Base-by-base conservation (phyloP, 2,888 invertebrate genomes). In the Resseliella maxima region DNA sequence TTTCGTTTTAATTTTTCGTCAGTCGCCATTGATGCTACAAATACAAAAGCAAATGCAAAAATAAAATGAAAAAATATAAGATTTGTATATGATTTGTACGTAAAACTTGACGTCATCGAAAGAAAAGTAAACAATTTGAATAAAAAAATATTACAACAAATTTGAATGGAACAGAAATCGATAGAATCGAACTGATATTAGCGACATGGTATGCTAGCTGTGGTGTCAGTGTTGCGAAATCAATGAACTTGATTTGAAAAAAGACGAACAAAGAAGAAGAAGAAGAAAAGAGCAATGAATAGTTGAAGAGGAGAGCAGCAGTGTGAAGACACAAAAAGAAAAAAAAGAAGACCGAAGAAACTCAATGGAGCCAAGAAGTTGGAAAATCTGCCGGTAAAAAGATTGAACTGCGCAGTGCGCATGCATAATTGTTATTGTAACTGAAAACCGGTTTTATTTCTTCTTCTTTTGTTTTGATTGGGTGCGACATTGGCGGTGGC, bases 11-110 rank as follows among this genome's bases (percentile, higher is more conserved):
- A 83, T n/a, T 83, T 83, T 0, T 83, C 83, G 38, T 83, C 83
- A 36, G n/a, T 83, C 38, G 83, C 83, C 83, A 83, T 83, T 83
- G 36, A 38, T 83, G 83, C 83, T 83, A 38, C 15, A 83, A 83
- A n/a, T n/a, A n/a, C n/a, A n/a, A n/a, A n/a, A n/a, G n/a, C n/a
- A n/a, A n/a, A n/a, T n/a, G n/a, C n/a, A n/a, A n/a, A n/a, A n/a
- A n/a, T n/a, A n/a, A n/a, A n/a, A n/a, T n/a, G n/a, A n/a, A n/a
- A n/a, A 38, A 72, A 31, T 3, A 12, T 12, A 15, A 1, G n/a
- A 72, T 31, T 15, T 12, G 15, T 31, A 31, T 18, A 31, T 15
- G 31, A 72, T 59, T 59, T 59, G 24, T 24, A 50, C 10, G 21
- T 50, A 6, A 50, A 59, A 27, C 1, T n/a, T 72, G 72, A 59